Conservation (phyloP, 2,888 invertebrate species). For the Eristalis pertinax region DNA sequence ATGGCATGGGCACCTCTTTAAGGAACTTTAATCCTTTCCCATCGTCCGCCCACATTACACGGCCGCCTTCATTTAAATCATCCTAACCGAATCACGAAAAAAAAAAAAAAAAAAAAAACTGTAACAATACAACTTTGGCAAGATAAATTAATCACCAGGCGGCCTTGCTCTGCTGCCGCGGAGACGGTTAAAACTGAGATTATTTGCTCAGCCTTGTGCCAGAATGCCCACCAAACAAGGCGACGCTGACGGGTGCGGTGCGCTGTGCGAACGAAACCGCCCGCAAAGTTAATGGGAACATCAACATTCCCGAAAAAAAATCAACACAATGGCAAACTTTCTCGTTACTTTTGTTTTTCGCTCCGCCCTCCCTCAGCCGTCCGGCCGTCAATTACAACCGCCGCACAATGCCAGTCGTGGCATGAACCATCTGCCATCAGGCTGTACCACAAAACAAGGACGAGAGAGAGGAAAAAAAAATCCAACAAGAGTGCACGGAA, state of each 20-base stretch:
- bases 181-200: slow-evolving; percentile 9
- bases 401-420: slow-evolving; percentile 11
- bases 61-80: slow-evolving; percentile 8
- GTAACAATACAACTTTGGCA: neutral
- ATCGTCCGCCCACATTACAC: neutral
- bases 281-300: slow-evolving; percentile 41
- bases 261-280: neutral
- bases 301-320: slow-evolving; percentile 44
- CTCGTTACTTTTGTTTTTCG: slow-evolving; percentile 7
- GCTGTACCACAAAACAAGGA: neutral
- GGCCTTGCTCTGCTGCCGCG: neutral
- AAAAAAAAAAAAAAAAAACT: neutral
- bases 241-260: neutral
- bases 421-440: neutral
- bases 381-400: slow-evolving; percentile 10
- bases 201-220: slow-evolving; percentile 24
- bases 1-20: neutral
- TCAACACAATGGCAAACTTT: slow-evolving; percentile 28
- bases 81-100: neutral
- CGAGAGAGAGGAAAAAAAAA: neutral
- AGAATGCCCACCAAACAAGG: neutral
- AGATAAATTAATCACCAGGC: slow-evolving; percentile 35
- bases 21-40: slow-evolving; percentile 14
- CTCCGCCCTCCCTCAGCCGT: neutral
- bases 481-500: neutral